A percentile compares a stretch with the other conserved stretches of the same genome.
Conservation (phyloP, 2,113 vertebrate genomes). For the Ciconia boyciana region DNA sequence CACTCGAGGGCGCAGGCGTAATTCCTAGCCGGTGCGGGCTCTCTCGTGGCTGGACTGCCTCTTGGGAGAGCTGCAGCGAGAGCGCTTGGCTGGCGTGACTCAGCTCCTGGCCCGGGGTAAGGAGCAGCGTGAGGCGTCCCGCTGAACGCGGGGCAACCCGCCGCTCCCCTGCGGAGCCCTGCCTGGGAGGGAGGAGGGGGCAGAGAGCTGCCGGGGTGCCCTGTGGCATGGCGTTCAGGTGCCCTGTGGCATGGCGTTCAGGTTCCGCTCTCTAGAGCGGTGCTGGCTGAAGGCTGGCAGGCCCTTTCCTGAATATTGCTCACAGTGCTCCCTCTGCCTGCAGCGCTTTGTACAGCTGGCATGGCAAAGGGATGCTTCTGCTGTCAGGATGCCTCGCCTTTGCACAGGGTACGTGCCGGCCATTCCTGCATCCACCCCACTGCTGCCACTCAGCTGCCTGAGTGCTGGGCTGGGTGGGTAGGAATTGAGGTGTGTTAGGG, state of each 20-base stretch:
- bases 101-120: background rate
- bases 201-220: background rate
- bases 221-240: background rate
- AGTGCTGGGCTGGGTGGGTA: background rate
- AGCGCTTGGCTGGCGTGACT: background rate
- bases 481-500: background rate
- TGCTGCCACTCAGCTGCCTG: fast-evolving
- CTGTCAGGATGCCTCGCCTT: background rate
- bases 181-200: background rate
- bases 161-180: background rate
- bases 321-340: background rate
- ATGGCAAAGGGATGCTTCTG: fast-evolving
- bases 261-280: background rate
- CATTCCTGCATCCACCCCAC: fast-evolving
- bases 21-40: background rate
- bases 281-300: background rate
- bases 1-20: fast-evolving
- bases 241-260: background rate
- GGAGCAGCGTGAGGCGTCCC: background rate
- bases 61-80: background rate
- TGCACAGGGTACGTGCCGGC: background rate
- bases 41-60: no score
- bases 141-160: background rate
- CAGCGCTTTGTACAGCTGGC: background rate
- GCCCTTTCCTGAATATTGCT: background rate